Base-by-base conservation (phyloP, 2,113 vertebrate genomes). In the Aix galericulata region DNA sequence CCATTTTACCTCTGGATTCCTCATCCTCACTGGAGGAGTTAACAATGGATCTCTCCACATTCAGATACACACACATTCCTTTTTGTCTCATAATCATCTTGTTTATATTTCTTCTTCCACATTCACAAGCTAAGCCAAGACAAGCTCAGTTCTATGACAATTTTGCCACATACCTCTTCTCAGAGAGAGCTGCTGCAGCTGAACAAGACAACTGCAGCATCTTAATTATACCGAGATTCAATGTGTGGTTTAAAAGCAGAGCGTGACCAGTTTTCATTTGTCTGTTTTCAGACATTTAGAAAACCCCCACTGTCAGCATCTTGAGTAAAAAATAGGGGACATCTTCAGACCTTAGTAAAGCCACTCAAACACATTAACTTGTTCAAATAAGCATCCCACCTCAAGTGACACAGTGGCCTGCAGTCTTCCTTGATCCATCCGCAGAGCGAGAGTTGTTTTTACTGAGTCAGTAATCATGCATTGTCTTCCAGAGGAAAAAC, bases 401-500 rank as follows among this genome's bases (percentile, higher is more conserved):
- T 97, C 96, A 91, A 94, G 97, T 60, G 93, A 91, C 81, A 96
- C 75, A 84, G 93, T 92, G 95, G 88, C 91, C 92, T 86, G 93
- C 82, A 94, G 89, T 94, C 94, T 92, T 94, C 94, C 94, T 97
- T 93, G 93, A 89, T 77, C 91, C 89, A 71, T 86, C 34, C 32
- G 36, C 68, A 91, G 89, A 89, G 80, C 84, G 31, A 89, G 84
- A 71, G 91, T 88, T 87, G 44, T 53, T 90, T 85, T 95, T 91
- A 82, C 82, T 67, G 91, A 80, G 84, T 66, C 89, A 76, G 75
- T 78, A 82, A 89, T 99, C 98, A 99, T 83, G 98, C 97, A 74
- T 99, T 98, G 92, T 99, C 99, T 95, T 99, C 99, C 68, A 99
- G 97, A 93, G 99, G 99, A 97, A 99, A 99, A 74, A 99, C 99